Base-by-base conservation (phyloP, 64 coral and sea anemone species). In the Trachythela sp. region DNA sequence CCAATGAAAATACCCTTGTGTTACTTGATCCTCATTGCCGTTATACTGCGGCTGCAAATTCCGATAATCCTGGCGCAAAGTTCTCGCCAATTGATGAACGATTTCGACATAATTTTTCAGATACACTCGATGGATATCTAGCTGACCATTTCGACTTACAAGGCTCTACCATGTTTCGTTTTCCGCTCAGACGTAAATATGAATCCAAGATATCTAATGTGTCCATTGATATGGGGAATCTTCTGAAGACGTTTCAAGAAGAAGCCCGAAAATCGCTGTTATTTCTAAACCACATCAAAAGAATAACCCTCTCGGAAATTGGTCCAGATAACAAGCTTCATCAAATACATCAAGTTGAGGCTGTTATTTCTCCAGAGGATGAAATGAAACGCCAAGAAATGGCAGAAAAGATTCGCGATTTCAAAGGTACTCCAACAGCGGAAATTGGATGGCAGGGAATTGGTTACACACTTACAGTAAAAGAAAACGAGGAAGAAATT, bases 201-300 rank as follows among this genome's bases (percentile, higher is more conserved):
- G 58, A 77, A 9, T 97, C 95, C 8, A 85, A 87, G 13, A 97
- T 97, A 77, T 97, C 95, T 84, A 11, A 92, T 26, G n/a, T 90
- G 27, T 13, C 29, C 2, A 4, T 72, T 35, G 42, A 92, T 4
- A 90, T 92, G 13, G 35, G 52, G 9, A 54, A 0, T 0, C 80
- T 97, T 32, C 84, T 88, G 54, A 31, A 24, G 10, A 24, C 52
- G 11, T 97, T 97, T 22, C 43, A 24, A 0, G 2, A 4, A 13
- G 95, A 94, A 58, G 95, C 92, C 20, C 94, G 91, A 60, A 89
- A 97, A 88, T 72, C 88, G 0, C 75, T 97, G 13, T n/a, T 97
- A 4, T 97, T 97, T 50, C 60, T 97, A 7, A 97, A 97, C 34
- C 86, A 97, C 50, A 76, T 97, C 38, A 92, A 75, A 85, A 94